Evolutionary conservation across 2,113 vertebrate species (phyloP), one percentile per base, ranked within the genome.

Genomic region (Halcyon senegalensis): DNA sequence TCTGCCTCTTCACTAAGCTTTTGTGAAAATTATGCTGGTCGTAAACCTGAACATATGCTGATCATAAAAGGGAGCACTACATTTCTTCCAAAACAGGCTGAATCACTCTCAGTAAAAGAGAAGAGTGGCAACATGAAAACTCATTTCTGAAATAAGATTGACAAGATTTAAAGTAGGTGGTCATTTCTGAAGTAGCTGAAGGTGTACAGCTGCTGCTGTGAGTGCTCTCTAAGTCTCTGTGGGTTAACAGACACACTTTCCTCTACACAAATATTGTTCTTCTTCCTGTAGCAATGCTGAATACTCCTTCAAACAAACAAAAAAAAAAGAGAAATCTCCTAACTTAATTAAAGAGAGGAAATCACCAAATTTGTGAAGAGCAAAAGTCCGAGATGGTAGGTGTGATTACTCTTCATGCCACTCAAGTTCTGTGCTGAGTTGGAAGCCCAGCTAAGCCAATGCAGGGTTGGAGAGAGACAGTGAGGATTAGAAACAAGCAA

Each of bases 11-110:
- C 75, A 63, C 55, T 86, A 59, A 66, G 51, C 59, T 90, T 92
- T 74, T 48, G 33, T 89, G 83, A 91, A 92, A 92, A 82, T 84
- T 89, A 63, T n/a, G 39, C 31, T 64, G 73, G 80, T 90, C 77
- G 41, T 95, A 92, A 92, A 95, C 77, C 86, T 84, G 86, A 87
- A 60, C 73, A 76, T 84, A 80, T 75, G 77, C 51, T 94, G 92
- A 87, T 92, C 83, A 66, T 84, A 93, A 92, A 95, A 75, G 39
- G 7, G 51, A 87, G 16, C 20, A 75, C 14, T 27, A 13, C 93
- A 78, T 92, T 96, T 96, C 90, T 94, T 93, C 43, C 30, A 53
- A 89, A 95, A 81, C 51, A 64, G 35, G 30, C 77, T 92, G 72
- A 94, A 77, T 78, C 64, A 68, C 10, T 76, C 39, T 84, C 64